Conservation (phyloP, 2,888 invertebrate species). For the Sminthurides aquaticus region DNA sequence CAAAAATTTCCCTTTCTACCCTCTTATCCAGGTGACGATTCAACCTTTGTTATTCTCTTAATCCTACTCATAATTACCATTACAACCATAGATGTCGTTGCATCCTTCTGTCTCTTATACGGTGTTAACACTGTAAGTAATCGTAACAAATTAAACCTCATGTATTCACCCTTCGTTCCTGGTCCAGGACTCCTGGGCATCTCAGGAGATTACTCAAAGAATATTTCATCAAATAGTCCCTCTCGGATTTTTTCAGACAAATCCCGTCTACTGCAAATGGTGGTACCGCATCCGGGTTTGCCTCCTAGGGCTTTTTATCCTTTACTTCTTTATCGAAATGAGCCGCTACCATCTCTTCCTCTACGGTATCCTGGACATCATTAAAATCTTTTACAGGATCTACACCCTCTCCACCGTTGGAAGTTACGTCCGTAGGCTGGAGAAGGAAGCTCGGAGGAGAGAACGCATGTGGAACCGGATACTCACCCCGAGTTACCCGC, state of each 20-base stretch:
- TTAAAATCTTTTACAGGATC: conserved; percentile 34
- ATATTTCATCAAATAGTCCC: too few species aligned
- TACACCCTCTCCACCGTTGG: conserved; percentile 38
- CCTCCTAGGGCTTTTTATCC: conserved; percentile 28
- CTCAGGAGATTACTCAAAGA: too few species aligned
- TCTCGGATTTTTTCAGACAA: not conserved
- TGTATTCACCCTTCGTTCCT: too few species aligned
- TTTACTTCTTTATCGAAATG: conserved; percentile 32
- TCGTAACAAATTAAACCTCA: too few species aligned
- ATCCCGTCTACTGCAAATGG: conserved; percentile 22
- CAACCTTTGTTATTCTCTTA: not conserved
- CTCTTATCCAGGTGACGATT: not conserved
- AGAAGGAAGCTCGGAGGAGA: not conserved
- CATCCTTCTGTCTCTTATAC: not conserved
- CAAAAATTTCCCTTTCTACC: too few species aligned
- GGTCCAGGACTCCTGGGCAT: too few species aligned
- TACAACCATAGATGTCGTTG: not conserved
- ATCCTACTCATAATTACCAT: not conserved
- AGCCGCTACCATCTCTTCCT: conserved; percentile 17
- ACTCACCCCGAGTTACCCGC: not conserved
- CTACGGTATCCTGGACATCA: conserved; percentile 30
- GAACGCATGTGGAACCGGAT: not conserved
- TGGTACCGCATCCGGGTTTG: conserved; percentile 37
- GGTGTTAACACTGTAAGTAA: not conserved
- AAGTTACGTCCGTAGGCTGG: conserved; percentile 22